Evolutionary conservation across 2,113 vertebrate genomes (phyloP), one percentile per base, ranked within the genome.

Genomic region (Plecotus auritus): DNA sequence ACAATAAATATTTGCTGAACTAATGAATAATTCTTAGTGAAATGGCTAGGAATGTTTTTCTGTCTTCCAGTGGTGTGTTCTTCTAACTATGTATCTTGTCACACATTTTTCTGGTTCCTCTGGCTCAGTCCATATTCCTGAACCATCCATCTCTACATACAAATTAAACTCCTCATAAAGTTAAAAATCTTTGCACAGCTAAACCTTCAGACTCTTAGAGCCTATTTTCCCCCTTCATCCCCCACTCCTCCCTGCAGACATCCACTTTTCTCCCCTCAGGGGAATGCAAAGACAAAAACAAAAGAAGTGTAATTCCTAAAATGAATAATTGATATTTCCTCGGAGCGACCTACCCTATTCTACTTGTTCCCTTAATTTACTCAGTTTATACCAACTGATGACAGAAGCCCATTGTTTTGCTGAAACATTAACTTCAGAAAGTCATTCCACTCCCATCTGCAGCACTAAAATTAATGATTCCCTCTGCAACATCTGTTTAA

Each of bases 391-490:
- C 98, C 98, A 98, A 98, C 97, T 98, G 98, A 98, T 98, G 98
- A 99, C 98, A 98, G 98, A 98, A 98, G 97, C 98, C 98, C 97
- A 98, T 99, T 98, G 98, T 99, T 98, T 98, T 99, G 98, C 98
- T 99, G 98, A 99, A 98, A 98, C 98, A 98, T 98, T 98, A 99
- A 98, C 98, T 98, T 98, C 98, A 96, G 98, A 98, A 98, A 99
- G 98, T 98, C 98, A 98, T 99, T 98, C 98, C 0, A n/a, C 97
- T 99, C 98, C 98, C 98, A 98, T 99, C 98, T 99, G 98, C 97
- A 96, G 98, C 97, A 98, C 98, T 99, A 98, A 99, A 99, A 99
- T 99, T 98, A 98, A 99, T 98, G 98, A 98, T 98, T 99, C 98
- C 98, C 98, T 98, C 95, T 98, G 98, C 98, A 98, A 98, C 98